These are phyloP conservation scores for Calephelis virginiensis DNA, from an alignment of 1,140 invertebrate genomes.

Conservation along the genomic window DNA sequence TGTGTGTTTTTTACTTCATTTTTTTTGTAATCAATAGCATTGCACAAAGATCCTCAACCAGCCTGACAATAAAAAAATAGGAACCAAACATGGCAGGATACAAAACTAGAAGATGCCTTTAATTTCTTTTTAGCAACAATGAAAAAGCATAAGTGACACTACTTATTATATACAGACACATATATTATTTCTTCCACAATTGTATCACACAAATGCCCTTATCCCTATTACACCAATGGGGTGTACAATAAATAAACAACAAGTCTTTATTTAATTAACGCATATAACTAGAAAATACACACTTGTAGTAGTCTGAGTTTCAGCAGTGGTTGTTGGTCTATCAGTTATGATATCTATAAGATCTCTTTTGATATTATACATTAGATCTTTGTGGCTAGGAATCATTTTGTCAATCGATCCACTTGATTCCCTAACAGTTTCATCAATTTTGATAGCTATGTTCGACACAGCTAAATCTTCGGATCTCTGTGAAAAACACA, in stretches of 20 bases:
- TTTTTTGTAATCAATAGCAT: no score
- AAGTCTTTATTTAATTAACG: neutral
- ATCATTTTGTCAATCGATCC: slow-evolving; percentile 72
- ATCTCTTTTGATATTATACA: slow-evolving; percentile 74
- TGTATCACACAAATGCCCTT: no score
- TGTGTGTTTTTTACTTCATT: no score
- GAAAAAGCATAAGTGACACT: no score
- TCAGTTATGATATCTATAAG: slow-evolving; percentile 64
- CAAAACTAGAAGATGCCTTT: no score
- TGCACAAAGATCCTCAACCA: no score
- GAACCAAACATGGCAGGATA: no score
- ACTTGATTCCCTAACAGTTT: slow-evolving; percentile 45
- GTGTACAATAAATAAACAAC: slow-evolving; percentile 1
- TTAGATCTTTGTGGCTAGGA: slow-evolving; percentile 72
- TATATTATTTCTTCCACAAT: no score
- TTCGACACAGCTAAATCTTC: slow-evolving; percentile 60
- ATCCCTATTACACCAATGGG: neutral
- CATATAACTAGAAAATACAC: slow-evolving; percentile 17
- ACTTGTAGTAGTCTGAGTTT: slow-evolving; percentile 62
- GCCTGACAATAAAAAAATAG: no score
- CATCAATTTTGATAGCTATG: slow-evolving; percentile 56
- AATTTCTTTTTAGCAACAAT: no score
- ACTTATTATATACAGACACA: no score
- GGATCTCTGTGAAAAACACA: slow-evolving; percentile 48
- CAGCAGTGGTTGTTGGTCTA: slow-evolving; percentile 39